Base-by-base conservation (phyloP, 1,140 invertebrate genomes). In the Panagrolaimus sp. region DNA sequence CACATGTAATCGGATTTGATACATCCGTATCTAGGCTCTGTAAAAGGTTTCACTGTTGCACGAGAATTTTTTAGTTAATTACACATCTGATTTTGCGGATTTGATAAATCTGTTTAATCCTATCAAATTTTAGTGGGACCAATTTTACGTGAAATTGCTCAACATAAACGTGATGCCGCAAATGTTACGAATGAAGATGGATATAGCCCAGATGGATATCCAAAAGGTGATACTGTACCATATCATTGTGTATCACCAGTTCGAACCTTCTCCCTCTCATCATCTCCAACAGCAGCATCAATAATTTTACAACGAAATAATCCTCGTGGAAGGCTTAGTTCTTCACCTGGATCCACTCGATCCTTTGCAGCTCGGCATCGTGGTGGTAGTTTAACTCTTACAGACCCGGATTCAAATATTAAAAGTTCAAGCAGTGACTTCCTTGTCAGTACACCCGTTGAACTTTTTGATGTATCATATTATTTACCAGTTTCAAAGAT, bases 281-380 rank as follows among this genome's bases (percentile, higher is more conserved):
- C 51, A 2, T 57, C 51, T 11, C 51, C 51, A 27, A 57, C 51
- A 27, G 20, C 51, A 7, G 51, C 51, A 2, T n/a, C 51, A 11
- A 57, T 57, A 8, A 57, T 57, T 16, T 57, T 57, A 27, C 51
- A 57, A 27, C 51, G 51, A 27, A 57, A 57, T 27, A 57, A 57
- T 57, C 51, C 51, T 1, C 11, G 51, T 1, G 20, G 20, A 5
- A 1, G 51, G 20, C 5, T 57, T 11, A 57, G 51, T 16, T 57
- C 51, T 25, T 57, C 14, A 0, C 51, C 51, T 11, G 51, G 20
- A 4, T 20, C 13, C 8, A 5, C 20, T 0, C 51, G 51, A 23
- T 20, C 13, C 5, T 57, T 27, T 16, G 20, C 51, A 0, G 51
- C 27, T 3, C 51, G 51, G 8, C 20, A 25, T 57, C 51, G 51